phyloP scores from a whole-genome alignment of 1,140 invertebrate genomes.

The Heliconius himera region DNA sequence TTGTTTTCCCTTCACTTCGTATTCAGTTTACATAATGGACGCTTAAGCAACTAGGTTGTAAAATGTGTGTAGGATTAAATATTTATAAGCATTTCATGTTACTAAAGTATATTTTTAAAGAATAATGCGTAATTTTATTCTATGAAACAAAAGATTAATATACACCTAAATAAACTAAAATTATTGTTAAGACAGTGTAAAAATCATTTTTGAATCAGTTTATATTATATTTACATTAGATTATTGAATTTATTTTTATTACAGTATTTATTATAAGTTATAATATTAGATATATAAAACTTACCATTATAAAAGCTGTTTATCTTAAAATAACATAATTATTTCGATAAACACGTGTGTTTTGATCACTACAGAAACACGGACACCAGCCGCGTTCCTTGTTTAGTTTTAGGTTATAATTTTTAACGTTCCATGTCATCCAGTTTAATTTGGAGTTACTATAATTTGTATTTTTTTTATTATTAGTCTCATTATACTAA shows the following conservation, averaged over 20 bases:
- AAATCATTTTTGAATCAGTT: too few relatives aligned
- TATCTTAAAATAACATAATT: constrained; percentile 21
- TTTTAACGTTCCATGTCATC: constrained; percentile 6
- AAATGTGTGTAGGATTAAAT: too few relatives aligned
- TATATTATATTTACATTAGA: neutral
- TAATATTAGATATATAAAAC: neutral
- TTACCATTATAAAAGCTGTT: constrained; percentile 15
- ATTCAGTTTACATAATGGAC: too few relatives aligned
- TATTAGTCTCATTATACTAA: neutral
- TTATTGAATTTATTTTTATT: neutral
- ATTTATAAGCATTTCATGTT: too few relatives aligned
- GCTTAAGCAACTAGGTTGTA: too few relatives aligned
- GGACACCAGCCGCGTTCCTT: neutral
- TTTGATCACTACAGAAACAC: constrained; percentile 12
- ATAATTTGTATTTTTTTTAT: neutral
- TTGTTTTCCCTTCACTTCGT: neutral
- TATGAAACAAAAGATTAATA: too few relatives aligned
- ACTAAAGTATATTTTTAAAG: too few relatives aligned
- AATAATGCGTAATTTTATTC: too few relatives aligned
- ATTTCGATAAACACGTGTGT: constrained; percentile 24
- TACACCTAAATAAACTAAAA: too few relatives aligned
- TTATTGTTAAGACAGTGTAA: too few relatives aligned
- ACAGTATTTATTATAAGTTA: neutral
- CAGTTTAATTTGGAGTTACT: neutral
- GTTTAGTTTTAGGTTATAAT: constrained; percentile 18